Base-by-base conservation (phyloP, 2,113 vertebrate genomes). In the Ciconia maguari region DNA sequence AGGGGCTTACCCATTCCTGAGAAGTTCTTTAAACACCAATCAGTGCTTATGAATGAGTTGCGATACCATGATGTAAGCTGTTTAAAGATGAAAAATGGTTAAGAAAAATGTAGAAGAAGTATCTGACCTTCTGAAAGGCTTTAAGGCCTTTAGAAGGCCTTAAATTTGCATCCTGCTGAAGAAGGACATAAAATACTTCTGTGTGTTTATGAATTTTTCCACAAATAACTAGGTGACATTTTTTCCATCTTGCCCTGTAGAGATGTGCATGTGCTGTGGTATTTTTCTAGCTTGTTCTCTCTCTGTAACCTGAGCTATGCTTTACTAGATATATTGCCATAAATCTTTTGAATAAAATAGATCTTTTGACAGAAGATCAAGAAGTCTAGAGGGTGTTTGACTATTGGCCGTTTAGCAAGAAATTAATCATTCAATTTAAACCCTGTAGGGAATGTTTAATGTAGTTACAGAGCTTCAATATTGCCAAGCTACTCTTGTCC, bases 361-460 rank as follows among this genome's bases (percentile, higher is more conserved):
- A 65, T 49, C 30, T 96, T 93, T 88, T 96, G 82, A 95, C 84
- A 93, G 69, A 93, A 92, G 76, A 96, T 94, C 61, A 91, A 75
- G 87, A 89, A 34, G 26, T 91, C 83, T 69, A 83, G 57, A 89
- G 83, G 30, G 25, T 81, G 36, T 92, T 95, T 90, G 71, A 83
- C 83, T 90, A 42, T 87, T 91, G 91, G 68, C 49, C 4, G 7
- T 95, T 96, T 85, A 89, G 80, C 48, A 88, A 90, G 72, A 85
- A 80, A 90, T 92, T 16, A 89, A 90, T 96, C 38, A 84, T 88
- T 87, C 64, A 27, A 68, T 97, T 97, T 96, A 66, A 85, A 6
- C 83, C 38, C 42, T 76, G 7, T 58, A 87, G 88, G 83, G 76
- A 83, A 72, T 49, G 38, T 66, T 76, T 87, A 83, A 93, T 65